Conservation (phyloP, 2,888 invertebrate species). For the Nemoura dubitans region DNA sequence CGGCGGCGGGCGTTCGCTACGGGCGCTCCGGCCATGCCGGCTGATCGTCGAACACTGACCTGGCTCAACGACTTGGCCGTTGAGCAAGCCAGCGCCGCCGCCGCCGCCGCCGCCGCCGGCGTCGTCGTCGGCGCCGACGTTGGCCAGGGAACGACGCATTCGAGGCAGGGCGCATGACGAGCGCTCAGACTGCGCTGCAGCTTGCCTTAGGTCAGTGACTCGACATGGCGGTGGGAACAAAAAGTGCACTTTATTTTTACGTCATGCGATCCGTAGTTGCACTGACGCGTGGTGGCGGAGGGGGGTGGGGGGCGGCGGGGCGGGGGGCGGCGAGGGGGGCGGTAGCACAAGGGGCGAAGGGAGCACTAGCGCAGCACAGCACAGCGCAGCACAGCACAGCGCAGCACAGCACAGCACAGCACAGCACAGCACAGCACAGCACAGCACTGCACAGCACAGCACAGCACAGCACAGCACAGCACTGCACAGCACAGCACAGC, state of each 20-base stretch:
- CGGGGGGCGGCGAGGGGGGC: not conserved
- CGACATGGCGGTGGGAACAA: not conserved
- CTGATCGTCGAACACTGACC: not conserved
- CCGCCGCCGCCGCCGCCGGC: not conserved
- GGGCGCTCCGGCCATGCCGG: not conserved
- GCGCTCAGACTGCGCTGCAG: not conserved
- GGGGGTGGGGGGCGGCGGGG: too few species aligned
- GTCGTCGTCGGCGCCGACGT: not conserved
- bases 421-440: too few species aligned
- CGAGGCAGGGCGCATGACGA: not conserved
- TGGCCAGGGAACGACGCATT: not conserved
- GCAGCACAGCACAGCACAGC: too few species aligned
- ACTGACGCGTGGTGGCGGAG: not conserved
- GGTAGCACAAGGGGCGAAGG: too few species aligned
- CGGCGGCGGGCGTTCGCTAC: not conserved
- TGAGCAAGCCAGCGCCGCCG: not conserved
- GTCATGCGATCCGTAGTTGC: not conserved
- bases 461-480: too few species aligned
- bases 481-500: too few species aligned
- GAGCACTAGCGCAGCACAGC: too few species aligned
- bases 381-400: too few species aligned
- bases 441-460: too few species aligned
- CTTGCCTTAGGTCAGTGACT: not conserved
- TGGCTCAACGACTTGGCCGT: not conserved
- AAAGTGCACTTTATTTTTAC: slow-evolving; percentile 7